A percentile compares a stretch with the other conserved stretches of the same genome.
These are phyloP conservation scores for Galerucella pusilla DNA, from an alignment of 2,888 invertebrate species.

Conservation along the genomic window DNA sequence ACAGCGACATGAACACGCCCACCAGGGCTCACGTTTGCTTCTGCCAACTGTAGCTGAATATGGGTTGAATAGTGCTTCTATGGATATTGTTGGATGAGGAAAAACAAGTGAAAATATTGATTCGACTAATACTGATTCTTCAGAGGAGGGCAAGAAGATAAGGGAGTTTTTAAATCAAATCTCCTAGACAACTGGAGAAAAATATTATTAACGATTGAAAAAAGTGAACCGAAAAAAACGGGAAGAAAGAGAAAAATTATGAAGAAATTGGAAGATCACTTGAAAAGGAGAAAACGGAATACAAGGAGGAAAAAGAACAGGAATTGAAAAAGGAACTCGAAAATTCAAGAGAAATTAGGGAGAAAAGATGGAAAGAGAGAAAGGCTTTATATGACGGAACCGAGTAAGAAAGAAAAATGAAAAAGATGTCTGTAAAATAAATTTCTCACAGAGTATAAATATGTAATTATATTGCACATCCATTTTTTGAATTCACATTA, in stretches of 20 bases:
- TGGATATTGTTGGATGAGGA: not conserved
- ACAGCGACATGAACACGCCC: no score
- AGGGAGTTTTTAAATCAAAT: slow-evolving; percentile 30
- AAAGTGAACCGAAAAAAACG: slow-evolving; percentile 61
- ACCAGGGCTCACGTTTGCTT: no score
- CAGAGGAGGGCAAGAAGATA: slow-evolving; percentile 13
- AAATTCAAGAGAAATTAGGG: slow-evolving; percentile 65
- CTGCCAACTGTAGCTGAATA: not conserved
- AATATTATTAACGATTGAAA: slow-evolving; percentile 58
- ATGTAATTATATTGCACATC: no score
- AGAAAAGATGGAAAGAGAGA: slow-evolving; percentile 77
- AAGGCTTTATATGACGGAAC: slow-evolving; percentile 84
- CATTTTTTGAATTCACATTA: no score
- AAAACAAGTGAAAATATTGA: not conserved
- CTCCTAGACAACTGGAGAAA: slow-evolving; percentile 66
- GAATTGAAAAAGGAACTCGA: slow-evolving; percentile 54
- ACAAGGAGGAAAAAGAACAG: slow-evolving; percentile 63
- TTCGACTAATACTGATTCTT: not conserved
- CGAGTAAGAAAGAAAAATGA: slow-evolving; percentile 80
- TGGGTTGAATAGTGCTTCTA: not conserved
- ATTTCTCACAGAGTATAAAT: slow-evolving; percentile 77
- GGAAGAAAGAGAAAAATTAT: slow-evolving; percentile 59
- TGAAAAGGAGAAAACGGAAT: not conserved
- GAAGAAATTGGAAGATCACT: slow-evolving; percentile 62
- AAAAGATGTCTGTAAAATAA: slow-evolving; percentile 88